Evolutionary conservation across 1,140 invertebrate species (phyloP).

Genomic region (Sipha flava): DNA sequence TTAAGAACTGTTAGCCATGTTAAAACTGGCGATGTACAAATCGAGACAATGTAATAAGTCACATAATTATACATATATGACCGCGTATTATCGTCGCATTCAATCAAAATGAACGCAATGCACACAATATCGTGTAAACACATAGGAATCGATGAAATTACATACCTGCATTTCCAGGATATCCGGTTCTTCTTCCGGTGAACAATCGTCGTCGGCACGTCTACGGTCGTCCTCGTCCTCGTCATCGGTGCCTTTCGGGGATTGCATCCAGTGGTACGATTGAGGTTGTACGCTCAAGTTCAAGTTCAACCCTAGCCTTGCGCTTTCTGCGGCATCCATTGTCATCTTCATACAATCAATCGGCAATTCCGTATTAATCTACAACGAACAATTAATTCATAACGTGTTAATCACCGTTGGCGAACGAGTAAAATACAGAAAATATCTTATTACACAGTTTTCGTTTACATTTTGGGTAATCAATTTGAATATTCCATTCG

Average conservation of each 20-base stretch:
- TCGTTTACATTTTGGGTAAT: too few relatives aligned
- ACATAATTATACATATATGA: too few relatives aligned
- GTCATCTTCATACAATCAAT: slow-evolving; percentile 3
- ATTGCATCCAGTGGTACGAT: slow-evolving; percentile 4
- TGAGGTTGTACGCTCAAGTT: slow-evolving; percentile 11
- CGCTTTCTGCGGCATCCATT: neutral
- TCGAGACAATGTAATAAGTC: too few relatives aligned
- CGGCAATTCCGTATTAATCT: neutral
- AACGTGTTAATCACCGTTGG: too few relatives aligned
- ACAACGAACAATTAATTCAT: neutral
- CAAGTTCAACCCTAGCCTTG: slow-evolving; percentile 3
- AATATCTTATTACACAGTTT: too few relatives aligned
- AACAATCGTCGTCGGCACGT: neutral
- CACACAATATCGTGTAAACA: neutral
- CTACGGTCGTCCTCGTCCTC: slow-evolving; percentile 11
- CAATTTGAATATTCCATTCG: too few relatives aligned
- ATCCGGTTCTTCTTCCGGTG: slow-evolving; percentile 21
- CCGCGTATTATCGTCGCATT: too few relatives aligned
- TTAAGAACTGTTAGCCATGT: too few relatives aligned
- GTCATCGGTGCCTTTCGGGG: slow-evolving; percentile 1
- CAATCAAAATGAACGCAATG: too few relatives aligned
- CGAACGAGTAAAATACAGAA: too few relatives aligned
- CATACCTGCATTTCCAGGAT: slow-evolving; percentile 29
- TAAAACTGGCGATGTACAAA: too few relatives aligned
- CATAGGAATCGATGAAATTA: neutral